Base-by-base conservation (phyloP, 2,113 vertebrate species). In the Pedionomus torquatus region DNA sequence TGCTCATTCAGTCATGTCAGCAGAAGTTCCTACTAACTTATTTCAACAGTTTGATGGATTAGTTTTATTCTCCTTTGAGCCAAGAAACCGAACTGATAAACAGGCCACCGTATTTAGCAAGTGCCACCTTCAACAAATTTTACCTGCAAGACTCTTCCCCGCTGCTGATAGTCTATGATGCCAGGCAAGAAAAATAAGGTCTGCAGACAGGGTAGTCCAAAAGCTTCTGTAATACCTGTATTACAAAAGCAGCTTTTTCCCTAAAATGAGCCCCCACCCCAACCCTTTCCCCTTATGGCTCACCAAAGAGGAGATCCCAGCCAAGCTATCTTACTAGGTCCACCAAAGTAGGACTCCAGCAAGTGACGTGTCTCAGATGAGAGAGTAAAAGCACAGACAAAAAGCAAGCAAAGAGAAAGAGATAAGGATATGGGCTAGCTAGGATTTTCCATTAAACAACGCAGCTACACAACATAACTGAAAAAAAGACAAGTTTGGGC, bases 291-390 rank as follows among this genome's bases (percentile, higher is more conserved):
- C 89, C 94, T 94, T 84, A 91, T 78, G 68, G 92, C 90, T 96
- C 89, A 96, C 79, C 92, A 87, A 95, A 94, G 80, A 95, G 90
- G 77, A 94, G 86, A 94, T 89, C 92, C 90, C 92, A 95, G 92
- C 41, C 94, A 95, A 95, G 76, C 72, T 87, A 95, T 89, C 83
- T 97, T 95, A 92, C 92, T 93, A 95, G 91, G 94, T 95, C 90
- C 95, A 95, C 26, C 94, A 95, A 96, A 95, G 90, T 82, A 95
- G 92, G 90, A 97, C 86, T 92, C 92, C 95, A 95, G 94, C 92
- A 95, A 95, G 83, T 89, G 92, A 87, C 48, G 24, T 57, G 83
- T 60, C 95, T 97, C 90, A 96, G 86, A 31, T 84, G 68, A 94
- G 68, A 94, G 68, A 94, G 85, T 87, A 93, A 93, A 95, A 97